Evolutionary conservation across 2,113 vertebrate species (phyloP).

Genomic region (Gorsachius goisagi): DNA sequence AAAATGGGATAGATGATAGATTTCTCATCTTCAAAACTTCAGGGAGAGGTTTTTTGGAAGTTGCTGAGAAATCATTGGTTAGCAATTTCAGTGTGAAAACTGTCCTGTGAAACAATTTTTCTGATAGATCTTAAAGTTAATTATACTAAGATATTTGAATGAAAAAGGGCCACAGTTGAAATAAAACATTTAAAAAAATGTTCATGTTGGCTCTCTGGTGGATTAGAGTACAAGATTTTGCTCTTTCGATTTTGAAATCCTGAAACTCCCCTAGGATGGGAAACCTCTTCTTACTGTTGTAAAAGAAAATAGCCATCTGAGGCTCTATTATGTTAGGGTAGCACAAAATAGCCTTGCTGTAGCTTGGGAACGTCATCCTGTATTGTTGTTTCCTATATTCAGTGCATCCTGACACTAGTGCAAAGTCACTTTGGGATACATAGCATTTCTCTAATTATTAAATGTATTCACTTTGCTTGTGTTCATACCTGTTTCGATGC

Average conservation of each 20-base stretch:
- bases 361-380: not conserved
- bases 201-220: not conserved
- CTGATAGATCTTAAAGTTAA: not conserved
- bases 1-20: not conserved
- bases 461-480: not conserved
- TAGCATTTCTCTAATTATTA: not conserved
- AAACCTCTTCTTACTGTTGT: not conserved
- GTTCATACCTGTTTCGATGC: not conserved
- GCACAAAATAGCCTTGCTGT: not conserved
- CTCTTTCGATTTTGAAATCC: not conserved
- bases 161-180: not conserved
- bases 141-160: not conserved
- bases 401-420: not conserved
- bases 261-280: not conserved
- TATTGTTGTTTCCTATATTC: not conserved
- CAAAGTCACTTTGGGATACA: not conserved
- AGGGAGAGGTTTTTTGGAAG: not conserved
- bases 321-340: not conserved
- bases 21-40: not conserved
- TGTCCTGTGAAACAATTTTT: not conserved
- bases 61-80: not conserved
- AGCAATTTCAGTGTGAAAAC: not conserved
- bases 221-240: slow-evolving; percentile 28
- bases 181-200: not conserved
- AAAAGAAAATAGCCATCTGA: not conserved